Conservation (phyloP, 2,888 invertebrate species). For the Pachydiplax longipennis region DNA sequence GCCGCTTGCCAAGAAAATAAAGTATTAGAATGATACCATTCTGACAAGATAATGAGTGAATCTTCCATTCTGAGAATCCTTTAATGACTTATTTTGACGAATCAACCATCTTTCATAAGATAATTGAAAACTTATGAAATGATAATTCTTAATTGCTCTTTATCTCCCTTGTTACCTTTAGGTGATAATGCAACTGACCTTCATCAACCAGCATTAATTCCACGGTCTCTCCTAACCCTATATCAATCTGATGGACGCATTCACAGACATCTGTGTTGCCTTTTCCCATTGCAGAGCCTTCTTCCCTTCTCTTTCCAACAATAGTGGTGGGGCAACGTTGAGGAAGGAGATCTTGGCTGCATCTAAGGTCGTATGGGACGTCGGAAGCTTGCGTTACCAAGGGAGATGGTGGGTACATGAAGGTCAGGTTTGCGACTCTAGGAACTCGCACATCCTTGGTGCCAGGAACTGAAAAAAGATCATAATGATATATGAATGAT, state of each 20-base stretch:
- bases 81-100: no score
- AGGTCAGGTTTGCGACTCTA: slow-evolving; percentile 76
- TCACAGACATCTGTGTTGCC: slow-evolving; percentile 65
- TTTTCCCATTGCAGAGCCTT: slow-evolving; percentile 55
- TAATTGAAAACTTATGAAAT: no score
- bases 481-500: neutral
- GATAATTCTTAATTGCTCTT: neutral
- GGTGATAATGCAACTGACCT: slow-evolving; percentile 62
- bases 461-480: slow-evolving; percentile 48
- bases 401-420: slow-evolving; percentile 79
- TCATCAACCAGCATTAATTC: slow-evolving; percentile 79
- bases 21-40: no score
- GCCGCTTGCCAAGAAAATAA: no score
- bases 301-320: slow-evolving; percentile 49
- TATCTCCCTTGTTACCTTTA: neutral
- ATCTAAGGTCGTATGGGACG: slow-evolving; percentile 57
- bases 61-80: no score
- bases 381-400: slow-evolving; percentile 75
- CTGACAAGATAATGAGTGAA: no score
- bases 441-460: slow-evolving; percentile 65
- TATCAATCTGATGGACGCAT: slow-evolving; percentile 75
- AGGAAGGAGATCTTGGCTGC: slow-evolving; percentile 51
- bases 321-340: slow-evolving; percentile 9
- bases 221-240: slow-evolving; percentile 73
- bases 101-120: no score